Percentiles rank a stretch among this genome's conserved stretches.
phyloP scores from a whole-genome alignment of 2,797 vertebrate species.

The Hypotaenidia okinawae region DNA sequence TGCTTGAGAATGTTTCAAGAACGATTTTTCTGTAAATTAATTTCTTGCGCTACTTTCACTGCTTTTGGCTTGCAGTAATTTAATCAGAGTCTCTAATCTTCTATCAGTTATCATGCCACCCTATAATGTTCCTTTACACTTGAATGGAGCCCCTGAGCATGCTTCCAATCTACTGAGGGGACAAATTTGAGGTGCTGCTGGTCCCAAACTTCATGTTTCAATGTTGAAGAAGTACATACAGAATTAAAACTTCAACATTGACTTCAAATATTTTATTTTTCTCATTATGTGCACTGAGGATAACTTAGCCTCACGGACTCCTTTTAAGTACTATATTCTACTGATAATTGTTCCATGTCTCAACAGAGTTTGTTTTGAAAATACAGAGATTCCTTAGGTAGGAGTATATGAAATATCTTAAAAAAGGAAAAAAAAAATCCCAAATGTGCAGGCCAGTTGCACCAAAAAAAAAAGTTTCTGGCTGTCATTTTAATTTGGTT shows the following conservation, averaged over 20 bases:
- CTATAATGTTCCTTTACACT: not conserved
- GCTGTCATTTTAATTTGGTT: constrained; percentile 27
- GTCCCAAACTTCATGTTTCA: not conserved
- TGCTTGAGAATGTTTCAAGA: constrained; percentile 31
- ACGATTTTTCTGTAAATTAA: constrained; percentile 6
- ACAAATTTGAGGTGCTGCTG: not conserved
- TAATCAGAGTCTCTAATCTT: constrained; percentile 32
- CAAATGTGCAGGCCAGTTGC: not conserved
- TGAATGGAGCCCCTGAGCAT: not conserved
- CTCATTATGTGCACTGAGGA: not conserved
- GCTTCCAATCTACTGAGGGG: not conserved
- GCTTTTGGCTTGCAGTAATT: constrained; percentile 38
- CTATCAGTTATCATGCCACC: not conserved
- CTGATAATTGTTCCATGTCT: not conserved
- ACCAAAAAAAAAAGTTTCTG: not conserved
- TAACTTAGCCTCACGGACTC: not conserved
- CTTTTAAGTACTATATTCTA: not conserved
- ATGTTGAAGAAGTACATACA: not conserved
- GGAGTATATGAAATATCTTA: not conserved
- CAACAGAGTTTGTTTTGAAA: not conserved
- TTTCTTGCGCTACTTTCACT: constrained; percentile 17
- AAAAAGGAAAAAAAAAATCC: not conserved
- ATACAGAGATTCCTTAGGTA: not conserved
- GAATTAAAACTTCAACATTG: not conserved
- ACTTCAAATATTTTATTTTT: not conserved